A percentile compares a stretch with the other conserved stretches of the same genome.
Conservation (phyloP, 2,113 vertebrate genomes). For the Formicarius rufipectus region DNA sequence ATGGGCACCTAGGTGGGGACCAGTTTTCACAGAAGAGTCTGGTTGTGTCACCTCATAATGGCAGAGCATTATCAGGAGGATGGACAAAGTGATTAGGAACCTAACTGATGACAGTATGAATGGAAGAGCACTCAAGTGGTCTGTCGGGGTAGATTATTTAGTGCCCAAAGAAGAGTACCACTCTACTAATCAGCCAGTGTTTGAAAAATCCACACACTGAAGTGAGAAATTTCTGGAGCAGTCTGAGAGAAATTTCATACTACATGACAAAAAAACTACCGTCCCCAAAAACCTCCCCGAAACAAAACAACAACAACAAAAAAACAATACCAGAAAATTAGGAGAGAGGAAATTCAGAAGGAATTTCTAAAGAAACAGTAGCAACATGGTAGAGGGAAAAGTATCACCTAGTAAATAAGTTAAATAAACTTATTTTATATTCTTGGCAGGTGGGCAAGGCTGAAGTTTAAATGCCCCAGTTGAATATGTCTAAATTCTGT, state of each 20-base stretch:
- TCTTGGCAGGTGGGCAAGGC: neutral
- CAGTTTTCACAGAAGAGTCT: neutral
- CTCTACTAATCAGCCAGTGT: neutral
- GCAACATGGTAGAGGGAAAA: neutral
- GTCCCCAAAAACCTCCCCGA: too few relatives aligned
- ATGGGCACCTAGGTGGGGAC: neutral
- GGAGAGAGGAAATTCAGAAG: neutral
- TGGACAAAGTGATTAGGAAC: neutral
- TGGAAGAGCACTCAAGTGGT: neutral
- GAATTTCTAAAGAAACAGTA: neutral
- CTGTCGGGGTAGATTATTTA: neutral
- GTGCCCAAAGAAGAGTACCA: neutral
- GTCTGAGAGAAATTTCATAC: neutral
- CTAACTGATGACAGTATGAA: neutral
- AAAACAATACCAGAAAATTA: neutral
- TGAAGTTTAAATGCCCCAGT: neutral
- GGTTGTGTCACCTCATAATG: neutral
- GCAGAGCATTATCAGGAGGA: neutral
- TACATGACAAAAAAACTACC: neutral
- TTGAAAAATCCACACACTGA: neutral
- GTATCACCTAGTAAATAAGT: neutral
- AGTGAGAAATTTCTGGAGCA: neutral
- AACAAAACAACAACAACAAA: too few relatives aligned
- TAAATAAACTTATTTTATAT: neutral
- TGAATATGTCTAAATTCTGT: neutral